Evolutionary conservation across 2,888 invertebrate genomes (phyloP), one percentile per base, ranked within the genome.

Genomic region (Agonopterix heracliana): DNA sequence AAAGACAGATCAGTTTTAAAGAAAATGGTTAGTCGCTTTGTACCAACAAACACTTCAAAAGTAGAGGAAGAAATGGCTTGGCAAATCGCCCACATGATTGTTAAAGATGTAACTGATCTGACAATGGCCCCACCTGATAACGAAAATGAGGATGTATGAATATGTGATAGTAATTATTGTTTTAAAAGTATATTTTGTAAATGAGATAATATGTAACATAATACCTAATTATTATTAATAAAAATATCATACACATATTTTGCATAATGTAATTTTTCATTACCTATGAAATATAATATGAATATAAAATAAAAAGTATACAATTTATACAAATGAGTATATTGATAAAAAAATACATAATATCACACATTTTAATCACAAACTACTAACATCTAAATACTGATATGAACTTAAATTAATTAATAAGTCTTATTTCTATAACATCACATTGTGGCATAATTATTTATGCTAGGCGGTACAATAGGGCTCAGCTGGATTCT

Each of bases 11-110:
- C 89, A 47, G 81, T 86, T 41, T 66, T 89, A 44, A 86, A 78
- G 54, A 85, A 86, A 69, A 95, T 94, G 65, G 92, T 96, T 54
- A 93, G 92, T 67, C 93, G 93, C 72, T 91, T 96, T 72, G 95
- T 96, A 52, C 94, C 94, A 85, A 90, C 93, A 61, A 95, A 94
- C 48, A 94, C 96, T 71, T 94, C 96, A 64, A 95, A 95, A 90
- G 93, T 94, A 45, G 95, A 98, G 82, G 98, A 98, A 81, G 98
- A 98, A 79, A 94, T 98, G 91, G 98, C 98, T 4, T 96, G 98
- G 95, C 96, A 97, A 88, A 95, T 98, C 56, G 98, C 98, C 26
- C 96, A 97, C 82, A 97, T 97, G 95, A 98, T 98, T 70, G 94
- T 98, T 42, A 96, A 95, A 81, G 98, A 98, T 89, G 95, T 98